phyloP scores from a whole-genome alignment of 1,140 invertebrate genomes.

The Zaprionus nigranus region DNA sequence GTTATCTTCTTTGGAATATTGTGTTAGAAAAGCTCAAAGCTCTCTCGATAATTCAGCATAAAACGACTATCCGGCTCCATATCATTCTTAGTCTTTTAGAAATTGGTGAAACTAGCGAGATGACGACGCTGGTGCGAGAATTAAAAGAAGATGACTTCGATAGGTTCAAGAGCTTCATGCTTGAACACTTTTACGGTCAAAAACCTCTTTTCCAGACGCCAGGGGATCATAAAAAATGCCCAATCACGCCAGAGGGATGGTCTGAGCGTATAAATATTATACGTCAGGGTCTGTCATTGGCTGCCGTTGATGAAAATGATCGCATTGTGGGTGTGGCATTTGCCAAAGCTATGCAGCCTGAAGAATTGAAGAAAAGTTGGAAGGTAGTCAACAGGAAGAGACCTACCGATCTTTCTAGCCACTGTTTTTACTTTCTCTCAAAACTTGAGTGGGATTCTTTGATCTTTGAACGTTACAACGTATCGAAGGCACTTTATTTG shows the following conservation, averaged over 20 bases:
- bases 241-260: background rate
- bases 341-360: slow-evolving; percentile 34
- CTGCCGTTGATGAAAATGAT: slow-evolving; percentile 43
- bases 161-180: slow-evolving; percentile 46
- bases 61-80: background rate
- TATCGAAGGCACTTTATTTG: slow-evolving; percentile 51
- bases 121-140: slow-evolving; percentile 34
- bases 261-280: slow-evolving; percentile 42
- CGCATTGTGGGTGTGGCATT: slow-evolving; percentile 57
- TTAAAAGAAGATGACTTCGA: slow-evolving; percentile 25
- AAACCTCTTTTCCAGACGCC: slow-evolving; percentile 61
- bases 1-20: background rate
- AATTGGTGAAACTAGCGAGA: background rate
- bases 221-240: slow-evolving; percentile 20
- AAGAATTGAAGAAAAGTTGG: slow-evolving; percentile 50
- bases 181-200: slow-evolving; percentile 51
- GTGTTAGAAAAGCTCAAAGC: background rate
- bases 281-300: slow-evolving; percentile 48
- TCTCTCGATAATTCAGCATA: background rate
- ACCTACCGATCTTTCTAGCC: slow-evolving; percentile 29
- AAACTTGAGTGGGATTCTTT: slow-evolving; percentile 45
- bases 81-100: background rate
- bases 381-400: slow-evolving; percentile 23
- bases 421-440: slow-evolving; percentile 54
- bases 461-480: slow-evolving; percentile 48